phyloP scores from a whole-genome alignment of 2,888 invertebrate species.

The Tolmerus cingulatus region DNA sequence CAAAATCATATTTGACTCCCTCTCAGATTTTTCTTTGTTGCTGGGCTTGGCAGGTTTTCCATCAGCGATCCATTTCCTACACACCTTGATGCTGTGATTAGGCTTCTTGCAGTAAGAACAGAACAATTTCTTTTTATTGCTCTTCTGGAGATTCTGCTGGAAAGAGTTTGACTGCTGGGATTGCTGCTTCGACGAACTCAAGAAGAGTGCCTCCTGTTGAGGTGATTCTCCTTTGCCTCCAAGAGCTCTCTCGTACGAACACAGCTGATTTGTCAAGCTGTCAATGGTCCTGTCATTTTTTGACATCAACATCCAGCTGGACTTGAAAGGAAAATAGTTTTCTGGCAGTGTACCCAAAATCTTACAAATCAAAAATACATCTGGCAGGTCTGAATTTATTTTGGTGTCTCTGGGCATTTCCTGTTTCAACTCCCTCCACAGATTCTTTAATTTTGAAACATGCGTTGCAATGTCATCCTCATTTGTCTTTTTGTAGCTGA shows the following conservation, averaged over 20 bases:
- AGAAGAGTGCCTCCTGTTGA: no score
- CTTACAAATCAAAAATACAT: constrained; percentile 53
- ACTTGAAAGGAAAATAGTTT: constrained; percentile 49
- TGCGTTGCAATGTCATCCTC: no score
- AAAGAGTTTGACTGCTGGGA: no score
- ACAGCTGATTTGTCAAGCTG: constrained; percentile 35
- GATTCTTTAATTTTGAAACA: no score
- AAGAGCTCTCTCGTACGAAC: not conserved
- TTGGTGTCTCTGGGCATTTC: constrained; percentile 49
- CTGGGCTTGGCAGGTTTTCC: constrained; percentile 41
- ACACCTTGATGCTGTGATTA: constrained; percentile 41
- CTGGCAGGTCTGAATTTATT: constrained; percentile 50
- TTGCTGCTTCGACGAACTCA: no score
- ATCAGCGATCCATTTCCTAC: constrained; percentile 47
- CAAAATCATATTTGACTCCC: not conserved
- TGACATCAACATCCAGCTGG: constrained; percentile 53
- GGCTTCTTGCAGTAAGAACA: constrained; percentile 48
- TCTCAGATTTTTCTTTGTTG: not conserved
- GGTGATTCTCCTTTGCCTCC: no score
- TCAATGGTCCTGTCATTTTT: constrained; percentile 48
- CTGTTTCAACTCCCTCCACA: constrained; percentile 46
- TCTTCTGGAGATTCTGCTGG: not conserved
- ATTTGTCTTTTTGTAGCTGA: no score
- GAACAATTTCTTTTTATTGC: constrained; percentile 27
- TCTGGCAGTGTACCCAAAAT: constrained; percentile 51